Conservation (phyloP, 2,888 invertebrate species). For the Tipula helvola region DNA sequence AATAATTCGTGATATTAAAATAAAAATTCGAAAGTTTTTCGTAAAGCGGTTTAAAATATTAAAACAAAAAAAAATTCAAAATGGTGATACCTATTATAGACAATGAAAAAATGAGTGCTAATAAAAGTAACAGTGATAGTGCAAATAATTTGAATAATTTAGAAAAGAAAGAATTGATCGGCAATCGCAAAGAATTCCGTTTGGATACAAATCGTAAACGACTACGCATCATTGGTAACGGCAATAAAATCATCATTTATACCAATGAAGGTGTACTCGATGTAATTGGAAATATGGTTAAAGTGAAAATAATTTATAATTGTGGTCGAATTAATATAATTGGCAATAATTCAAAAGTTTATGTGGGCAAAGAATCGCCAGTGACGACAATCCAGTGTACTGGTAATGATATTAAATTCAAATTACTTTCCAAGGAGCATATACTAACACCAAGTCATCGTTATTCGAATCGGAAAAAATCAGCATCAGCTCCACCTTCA, state of each 20-base stretch:
- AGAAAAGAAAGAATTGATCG: constrained; percentile 24
- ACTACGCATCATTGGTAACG: constrained; percentile 31
- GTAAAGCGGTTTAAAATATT: not conserved
- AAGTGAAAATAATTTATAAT: constrained; percentile 29
- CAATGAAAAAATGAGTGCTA: not conserved
- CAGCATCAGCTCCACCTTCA: not conserved
- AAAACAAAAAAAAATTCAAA: constrained; percentile 11
- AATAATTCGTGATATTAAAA: not conserved
- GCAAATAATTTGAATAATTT: not conserved
- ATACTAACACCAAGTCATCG: not conserved
- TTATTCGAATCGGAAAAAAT: not conserved
- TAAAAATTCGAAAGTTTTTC: not conserved
- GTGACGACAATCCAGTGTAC: constrained; percentile 29
- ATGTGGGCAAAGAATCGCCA: constrained; percentile 27
- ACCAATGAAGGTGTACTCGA: constrained; percentile 27
- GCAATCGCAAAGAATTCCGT: constrained; percentile 31
- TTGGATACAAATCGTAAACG: constrained; percentile 27
- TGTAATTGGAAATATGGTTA: constrained; percentile 29
- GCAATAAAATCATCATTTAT: constrained; percentile 30
- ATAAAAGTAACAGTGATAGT: not conserved
- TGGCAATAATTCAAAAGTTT: constrained; percentile 32
- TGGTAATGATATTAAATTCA: constrained; percentile 26
- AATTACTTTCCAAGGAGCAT: not conserved
- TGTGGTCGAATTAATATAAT: constrained; percentile 28
- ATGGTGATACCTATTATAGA: constrained; percentile 16